These are phyloP conservation scores for Agriopis aurantiaria DNA, from an alignment of 2,888 invertebrate genomes.

Conservation along the genomic window DNA sequence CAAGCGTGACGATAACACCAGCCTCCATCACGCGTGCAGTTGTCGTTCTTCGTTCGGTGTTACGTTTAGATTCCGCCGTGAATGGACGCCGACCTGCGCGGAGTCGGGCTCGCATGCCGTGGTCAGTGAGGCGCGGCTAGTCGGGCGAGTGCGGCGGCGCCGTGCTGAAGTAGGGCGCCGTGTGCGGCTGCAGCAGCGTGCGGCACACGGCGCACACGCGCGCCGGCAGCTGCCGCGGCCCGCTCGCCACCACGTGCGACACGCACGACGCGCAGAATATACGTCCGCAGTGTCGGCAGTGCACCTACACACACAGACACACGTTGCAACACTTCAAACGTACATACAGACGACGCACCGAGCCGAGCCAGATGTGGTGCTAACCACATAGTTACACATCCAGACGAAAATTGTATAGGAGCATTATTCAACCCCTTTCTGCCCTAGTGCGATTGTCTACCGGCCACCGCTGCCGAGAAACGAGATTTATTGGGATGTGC, in stretches of 20 bases:
- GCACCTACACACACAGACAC: conserved; percentile 84
- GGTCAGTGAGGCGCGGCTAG: conserved; percentile 26
- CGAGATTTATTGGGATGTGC: no score
- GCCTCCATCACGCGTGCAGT: no score
- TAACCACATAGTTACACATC: no score
- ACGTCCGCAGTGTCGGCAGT: conserved; percentile 98
- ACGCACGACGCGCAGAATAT: conserved; percentile 97
- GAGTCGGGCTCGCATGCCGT: background rate
- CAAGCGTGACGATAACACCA: no score
- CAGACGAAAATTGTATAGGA: no score
- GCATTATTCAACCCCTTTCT: no score
- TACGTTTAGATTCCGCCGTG: no score
- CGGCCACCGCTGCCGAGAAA: no score
- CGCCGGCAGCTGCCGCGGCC: conserved; percentile 94
- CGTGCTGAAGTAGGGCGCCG: conserved; percentile 97
- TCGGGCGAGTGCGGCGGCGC: conserved; percentile 88
- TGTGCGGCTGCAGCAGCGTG: conserved; percentile 96
- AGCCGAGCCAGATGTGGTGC: no score
- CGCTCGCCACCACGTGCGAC: conserved; percentile 92
- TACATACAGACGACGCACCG: no score
- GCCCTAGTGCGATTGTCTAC: no score
- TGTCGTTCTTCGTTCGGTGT: no score
- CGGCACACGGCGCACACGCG: conserved; percentile 99
- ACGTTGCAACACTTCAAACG: background rate
- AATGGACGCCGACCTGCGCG: background rate